These are phyloP conservation scores for Platyura marginata DNA, from an alignment of 1,140 invertebrate genomes.

Conservation along the genomic window DNA sequence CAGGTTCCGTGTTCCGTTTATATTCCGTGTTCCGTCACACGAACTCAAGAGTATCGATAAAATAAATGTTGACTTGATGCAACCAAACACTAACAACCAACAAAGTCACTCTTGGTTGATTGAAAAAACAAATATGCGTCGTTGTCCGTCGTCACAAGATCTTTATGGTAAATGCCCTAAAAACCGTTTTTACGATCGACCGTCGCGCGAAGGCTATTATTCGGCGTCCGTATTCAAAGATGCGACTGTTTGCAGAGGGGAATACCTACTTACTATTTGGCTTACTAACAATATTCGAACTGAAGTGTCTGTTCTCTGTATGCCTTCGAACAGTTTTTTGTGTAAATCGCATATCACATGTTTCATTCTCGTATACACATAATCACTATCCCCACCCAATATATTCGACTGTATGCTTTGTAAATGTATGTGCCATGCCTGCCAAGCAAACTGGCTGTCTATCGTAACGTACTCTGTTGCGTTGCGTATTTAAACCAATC, in stretches of 20 bases:
- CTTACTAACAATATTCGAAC: constrained; percentile 27
- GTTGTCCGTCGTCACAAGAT: not conserved
- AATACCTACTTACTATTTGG: constrained; percentile 27
- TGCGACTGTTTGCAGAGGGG: constrained; percentile 28
- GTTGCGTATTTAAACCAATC: too few relatives aligned
- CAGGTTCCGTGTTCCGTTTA: too few relatives aligned
- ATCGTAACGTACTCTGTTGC: too few relatives aligned
- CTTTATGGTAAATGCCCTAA: not conserved
- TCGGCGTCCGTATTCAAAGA: constrained; percentile 10
- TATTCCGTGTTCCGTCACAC: too few relatives aligned
- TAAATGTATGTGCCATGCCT: too few relatives aligned
- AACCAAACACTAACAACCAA: constrained; percentile 2
- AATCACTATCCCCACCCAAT: too few relatives aligned
- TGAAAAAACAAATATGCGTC: constrained; percentile 3
- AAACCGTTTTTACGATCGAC: not conserved
- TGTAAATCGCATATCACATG: too few relatives aligned
- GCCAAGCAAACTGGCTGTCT: too few relatives aligned
- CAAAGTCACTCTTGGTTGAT: not conserved
- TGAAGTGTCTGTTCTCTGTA: constrained; percentile 3
- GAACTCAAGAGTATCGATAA: too few relatives aligned
- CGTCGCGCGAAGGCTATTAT: not conserved
- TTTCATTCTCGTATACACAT: too few relatives aligned
- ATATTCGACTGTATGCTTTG: too few relatives aligned
- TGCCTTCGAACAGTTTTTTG: too few relatives aligned
- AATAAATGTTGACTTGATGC: constrained; percentile 2